These are phyloP conservation scores for Accipiter virgatus DNA, from an alignment of 2,113 vertebrate genomes.

Conservation along the genomic window DNA sequence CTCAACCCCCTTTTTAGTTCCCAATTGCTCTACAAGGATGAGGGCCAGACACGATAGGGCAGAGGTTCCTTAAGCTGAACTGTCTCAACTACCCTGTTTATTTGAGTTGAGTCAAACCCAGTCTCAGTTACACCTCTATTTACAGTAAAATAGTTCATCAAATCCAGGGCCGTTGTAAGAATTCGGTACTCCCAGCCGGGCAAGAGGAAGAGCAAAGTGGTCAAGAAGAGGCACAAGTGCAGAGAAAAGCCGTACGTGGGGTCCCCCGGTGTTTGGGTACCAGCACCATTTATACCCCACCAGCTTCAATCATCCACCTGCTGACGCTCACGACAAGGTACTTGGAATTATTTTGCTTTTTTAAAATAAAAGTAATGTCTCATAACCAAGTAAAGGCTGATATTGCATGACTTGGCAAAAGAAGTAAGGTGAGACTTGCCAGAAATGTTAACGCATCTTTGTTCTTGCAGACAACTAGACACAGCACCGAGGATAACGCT, in stretches of 20 bases:
- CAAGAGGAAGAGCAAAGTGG: not conserved
- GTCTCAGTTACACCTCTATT: not conserved
- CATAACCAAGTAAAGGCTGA: not conserved
- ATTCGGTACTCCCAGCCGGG: not conserved
- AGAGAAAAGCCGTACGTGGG: fast-evolving
- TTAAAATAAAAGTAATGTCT: not conserved
- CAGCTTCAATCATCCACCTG: not conserved
- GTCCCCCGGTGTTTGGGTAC: too few relatives aligned
- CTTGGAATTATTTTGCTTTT: not conserved
- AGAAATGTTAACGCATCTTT: not conserved
- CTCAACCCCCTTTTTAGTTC: not conserved
- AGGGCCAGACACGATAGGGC: not conserved
- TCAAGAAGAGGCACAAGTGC: not conserved
- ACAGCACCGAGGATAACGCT: fast-evolving
- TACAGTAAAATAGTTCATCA: not conserved
- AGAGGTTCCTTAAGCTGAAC: not conserved
- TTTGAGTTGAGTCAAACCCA: not conserved
- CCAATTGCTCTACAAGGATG: fast-evolving
- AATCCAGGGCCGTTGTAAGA: not conserved
- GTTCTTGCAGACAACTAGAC: not conserved
- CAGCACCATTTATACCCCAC: not conserved
- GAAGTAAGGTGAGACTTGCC: not conserved
- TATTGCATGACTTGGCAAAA: not conserved
- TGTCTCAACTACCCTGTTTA: not conserved
- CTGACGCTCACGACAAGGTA: not conserved